phyloP scores from a whole-genome alignment of 2,888 invertebrate species.

The Chromoteleia sp. region DNA sequence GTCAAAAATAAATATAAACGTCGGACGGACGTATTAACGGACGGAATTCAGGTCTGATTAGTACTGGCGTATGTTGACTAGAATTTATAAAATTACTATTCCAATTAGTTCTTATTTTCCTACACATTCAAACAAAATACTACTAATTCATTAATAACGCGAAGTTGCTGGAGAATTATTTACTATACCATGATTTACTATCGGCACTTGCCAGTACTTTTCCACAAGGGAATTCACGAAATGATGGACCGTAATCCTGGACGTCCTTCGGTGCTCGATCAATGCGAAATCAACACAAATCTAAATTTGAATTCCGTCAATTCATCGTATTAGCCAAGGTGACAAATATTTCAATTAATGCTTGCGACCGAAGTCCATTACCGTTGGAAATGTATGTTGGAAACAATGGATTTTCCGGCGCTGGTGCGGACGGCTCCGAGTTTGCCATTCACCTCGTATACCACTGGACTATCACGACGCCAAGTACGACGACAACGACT shows the following conservation, averaged over 20 bases:
- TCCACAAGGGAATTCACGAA: conserved; percentile 21
- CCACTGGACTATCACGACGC: conserved; percentile 72
- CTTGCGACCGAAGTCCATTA: conserved; percentile 48
- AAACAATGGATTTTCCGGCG: conserved; percentile 60
- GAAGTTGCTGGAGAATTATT: conserved; percentile 7
- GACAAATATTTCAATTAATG: conserved; percentile 66
- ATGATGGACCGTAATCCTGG: conserved; percentile 6
- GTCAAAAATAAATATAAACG: too few species aligned
- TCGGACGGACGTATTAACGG: too few species aligned
- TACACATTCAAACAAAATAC: not conserved
- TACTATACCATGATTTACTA: not conserved
- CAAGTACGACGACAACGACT: conserved; percentile 75
- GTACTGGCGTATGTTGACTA: too few species aligned
- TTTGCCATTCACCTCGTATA: conserved; percentile 66
- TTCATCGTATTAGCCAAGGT: conserved; percentile 28
- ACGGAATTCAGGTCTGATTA: too few species aligned
- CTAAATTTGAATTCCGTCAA: conserved; percentile 36
- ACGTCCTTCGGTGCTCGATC: not conserved
- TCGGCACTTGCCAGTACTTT: conserved; percentile 9
- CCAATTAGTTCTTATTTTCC: too few species aligned
- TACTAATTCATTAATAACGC: not conserved
- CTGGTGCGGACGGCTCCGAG: conserved; percentile 43
- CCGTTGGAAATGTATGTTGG: conserved; percentile 25
- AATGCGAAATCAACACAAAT: conserved; percentile 42
- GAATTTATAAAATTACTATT: too few species aligned